phyloP scores from a whole-genome alignment of 2,113 vertebrate species.

The Climacteris rufus region DNA sequence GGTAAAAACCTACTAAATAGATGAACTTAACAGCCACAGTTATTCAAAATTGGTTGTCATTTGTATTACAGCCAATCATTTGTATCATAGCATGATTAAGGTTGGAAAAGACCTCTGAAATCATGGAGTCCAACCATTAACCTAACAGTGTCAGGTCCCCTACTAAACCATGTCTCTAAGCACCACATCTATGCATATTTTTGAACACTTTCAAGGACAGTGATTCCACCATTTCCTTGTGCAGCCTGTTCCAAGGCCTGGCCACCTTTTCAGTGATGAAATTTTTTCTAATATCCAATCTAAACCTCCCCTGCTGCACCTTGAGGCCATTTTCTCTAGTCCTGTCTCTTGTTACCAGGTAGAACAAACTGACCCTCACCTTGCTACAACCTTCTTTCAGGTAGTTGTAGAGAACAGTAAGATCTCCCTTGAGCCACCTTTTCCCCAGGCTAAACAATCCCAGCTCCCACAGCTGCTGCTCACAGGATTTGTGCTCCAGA shows the following conservation, averaged over 20 bases:
- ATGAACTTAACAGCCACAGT: not conserved
- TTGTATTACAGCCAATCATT: not conserved
- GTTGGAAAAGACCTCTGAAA: not conserved
- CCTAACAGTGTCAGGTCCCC: not conserved
- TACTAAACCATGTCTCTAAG: not conserved
- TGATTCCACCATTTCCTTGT: not conserved
- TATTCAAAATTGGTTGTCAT: not conserved
- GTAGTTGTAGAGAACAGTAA: not conserved
- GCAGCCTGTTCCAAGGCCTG: not conserved
- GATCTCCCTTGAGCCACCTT: not conserved
- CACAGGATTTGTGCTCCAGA: not conserved
- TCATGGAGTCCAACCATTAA: not conserved
- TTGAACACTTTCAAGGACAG: not conserved
- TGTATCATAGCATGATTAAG: not conserved
- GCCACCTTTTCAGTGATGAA: not conserved
- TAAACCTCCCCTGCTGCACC: not conserved
- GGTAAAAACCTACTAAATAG: not conserved
- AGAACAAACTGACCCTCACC: not conserved
- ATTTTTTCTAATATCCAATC: not conserved
- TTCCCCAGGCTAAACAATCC: not conserved
- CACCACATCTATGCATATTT: not conserved
- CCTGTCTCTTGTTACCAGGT: not conserved
- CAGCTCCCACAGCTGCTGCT: not conserved
- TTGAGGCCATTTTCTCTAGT: not conserved
- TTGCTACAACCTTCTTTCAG: not conserved